Conservation (phyloP, 2,113 vertebrate species). For the Gadus macrocephalus region DNA sequence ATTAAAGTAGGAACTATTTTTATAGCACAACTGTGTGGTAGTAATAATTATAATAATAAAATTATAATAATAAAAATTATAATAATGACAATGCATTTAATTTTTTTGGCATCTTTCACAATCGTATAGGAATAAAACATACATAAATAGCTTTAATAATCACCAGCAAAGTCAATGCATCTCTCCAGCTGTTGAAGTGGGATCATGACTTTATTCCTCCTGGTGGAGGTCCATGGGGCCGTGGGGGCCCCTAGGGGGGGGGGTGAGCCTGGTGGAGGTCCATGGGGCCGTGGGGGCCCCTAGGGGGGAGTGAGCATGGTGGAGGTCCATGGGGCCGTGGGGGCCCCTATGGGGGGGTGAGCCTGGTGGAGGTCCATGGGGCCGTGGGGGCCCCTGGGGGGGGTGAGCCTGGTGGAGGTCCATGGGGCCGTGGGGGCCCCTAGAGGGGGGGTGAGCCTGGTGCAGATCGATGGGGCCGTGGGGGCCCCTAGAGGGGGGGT, state of each 20-base stretch:
- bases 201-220: conserved; percentile 39
- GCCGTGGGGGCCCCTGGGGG: neutral
- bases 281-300: neutral
- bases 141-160: neutral
- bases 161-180: neutral
- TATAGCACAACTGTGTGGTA: too few species aligned
- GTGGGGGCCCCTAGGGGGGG: neutral
- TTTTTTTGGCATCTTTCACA: too few species aligned
- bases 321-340: neutral
- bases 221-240: neutral
- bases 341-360: too few species aligned
- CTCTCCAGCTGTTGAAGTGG: neutral
- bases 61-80: too few species aligned
- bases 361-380: neutral
- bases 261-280: neutral
- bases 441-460: neutral
- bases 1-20: too few species aligned
- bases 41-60: too few species aligned
- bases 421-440: neutral
- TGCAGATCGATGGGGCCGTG: neutral
- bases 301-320: neutral
- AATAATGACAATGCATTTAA: too few species aligned
- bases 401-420: neutral
- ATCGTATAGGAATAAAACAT: neutral
- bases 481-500: too few species aligned